phyloP scores from a whole-genome alignment of 92 coral and sea anemone species.

The Plumapathes pennacea region DNA sequence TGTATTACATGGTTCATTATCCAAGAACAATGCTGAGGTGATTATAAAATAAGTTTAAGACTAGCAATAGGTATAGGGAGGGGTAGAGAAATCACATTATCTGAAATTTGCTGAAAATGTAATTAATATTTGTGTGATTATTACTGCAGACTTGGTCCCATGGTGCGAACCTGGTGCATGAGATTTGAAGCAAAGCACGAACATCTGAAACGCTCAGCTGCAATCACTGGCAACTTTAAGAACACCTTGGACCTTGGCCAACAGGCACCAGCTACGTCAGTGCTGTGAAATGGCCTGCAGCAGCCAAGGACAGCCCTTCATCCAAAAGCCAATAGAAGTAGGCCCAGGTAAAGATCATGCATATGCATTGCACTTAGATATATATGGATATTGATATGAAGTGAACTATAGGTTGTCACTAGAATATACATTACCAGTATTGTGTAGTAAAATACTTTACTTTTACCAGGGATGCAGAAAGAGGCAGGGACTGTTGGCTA shows the following conservation, averaged over 20 bases:
- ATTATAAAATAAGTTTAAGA: too few relatives aligned
- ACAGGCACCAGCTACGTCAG: slow-evolving; percentile 68
- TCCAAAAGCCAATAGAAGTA: slow-evolving; percentile 44
- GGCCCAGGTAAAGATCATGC: slow-evolving; percentile 60
- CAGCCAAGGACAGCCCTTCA: slow-evolving; percentile 33
- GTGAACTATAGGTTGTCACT: too few relatives aligned
- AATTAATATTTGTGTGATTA: too few relatives aligned
- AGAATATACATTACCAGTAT: too few relatives aligned
- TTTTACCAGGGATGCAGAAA: not conserved
- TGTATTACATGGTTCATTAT: slow-evolving; percentile 37
- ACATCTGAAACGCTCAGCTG: slow-evolving; percentile 34
- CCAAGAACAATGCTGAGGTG: slow-evolving; percentile 44
- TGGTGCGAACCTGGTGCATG: slow-evolving; percentile 59
- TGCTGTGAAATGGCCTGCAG: too few relatives aligned
- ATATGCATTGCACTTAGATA: too few relatives aligned
- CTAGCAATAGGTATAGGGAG: too few relatives aligned
- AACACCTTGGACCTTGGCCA: slow-evolving; percentile 42
- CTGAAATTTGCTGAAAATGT: too few relatives aligned
- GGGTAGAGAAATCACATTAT: too few relatives aligned
- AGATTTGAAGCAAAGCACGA: slow-evolving; percentile 62
- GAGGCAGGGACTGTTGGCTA: not conserved
- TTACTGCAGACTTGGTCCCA: slow-evolving; percentile 61
- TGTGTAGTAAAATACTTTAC: too few relatives aligned
- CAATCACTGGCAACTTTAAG: slow-evolving; percentile 51
- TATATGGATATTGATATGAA: too few relatives aligned